phyloP scores from a whole-genome alignment of 2,113 vertebrate species.

The Benitochromis conjunctus region DNA sequence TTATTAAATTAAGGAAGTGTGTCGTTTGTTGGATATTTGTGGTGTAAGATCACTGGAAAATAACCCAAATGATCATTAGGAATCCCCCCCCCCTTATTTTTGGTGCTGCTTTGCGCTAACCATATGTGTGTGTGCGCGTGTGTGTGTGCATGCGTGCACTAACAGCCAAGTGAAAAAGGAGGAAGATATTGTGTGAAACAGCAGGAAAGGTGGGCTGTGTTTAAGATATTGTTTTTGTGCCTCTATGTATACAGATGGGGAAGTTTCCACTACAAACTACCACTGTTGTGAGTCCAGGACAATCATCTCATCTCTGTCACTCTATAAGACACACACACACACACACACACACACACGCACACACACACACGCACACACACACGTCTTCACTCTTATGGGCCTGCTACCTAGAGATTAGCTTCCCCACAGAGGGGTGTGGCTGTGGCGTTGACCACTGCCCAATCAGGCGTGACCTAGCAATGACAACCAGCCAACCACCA shows the following conservation, averaged over 20 bases:
- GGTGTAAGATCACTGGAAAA: slow-evolving; percentile 34
- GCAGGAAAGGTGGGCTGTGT: slow-evolving; percentile 23
- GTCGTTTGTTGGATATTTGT: slow-evolving; percentile 44
- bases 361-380: neutral
- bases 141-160: neutral
- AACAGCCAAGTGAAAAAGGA: slow-evolving; percentile 1
- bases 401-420: slow-evolving; percentile 66
- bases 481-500: slow-evolving; percentile 54
- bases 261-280: slow-evolving; percentile 27
- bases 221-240: neutral
- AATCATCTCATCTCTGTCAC: neutral
- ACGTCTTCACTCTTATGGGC: slow-evolving; percentile 11
- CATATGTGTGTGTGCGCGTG: neutral
- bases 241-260: slow-evolving; percentile 13
- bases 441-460: slow-evolving; percentile 41
- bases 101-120: neutral
- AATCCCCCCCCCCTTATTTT: slow-evolving; percentile 3
- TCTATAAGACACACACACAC: neutral
- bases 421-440: slow-evolving; percentile 58
- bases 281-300: neutral
- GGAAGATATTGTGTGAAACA: slow-evolving; percentile 17
- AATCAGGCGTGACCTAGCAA: slow-evolving; percentile 50
- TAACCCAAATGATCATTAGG: slow-evolving; percentile 23
- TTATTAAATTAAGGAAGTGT: slow-evolving; percentile 15
- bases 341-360: neutral